Percentiles rank a stretch among this genome's conserved stretches.
phyloP scores from a whole-genome alignment of 2,113 vertebrate genomes.

The Pelusios castaneus region DNA sequence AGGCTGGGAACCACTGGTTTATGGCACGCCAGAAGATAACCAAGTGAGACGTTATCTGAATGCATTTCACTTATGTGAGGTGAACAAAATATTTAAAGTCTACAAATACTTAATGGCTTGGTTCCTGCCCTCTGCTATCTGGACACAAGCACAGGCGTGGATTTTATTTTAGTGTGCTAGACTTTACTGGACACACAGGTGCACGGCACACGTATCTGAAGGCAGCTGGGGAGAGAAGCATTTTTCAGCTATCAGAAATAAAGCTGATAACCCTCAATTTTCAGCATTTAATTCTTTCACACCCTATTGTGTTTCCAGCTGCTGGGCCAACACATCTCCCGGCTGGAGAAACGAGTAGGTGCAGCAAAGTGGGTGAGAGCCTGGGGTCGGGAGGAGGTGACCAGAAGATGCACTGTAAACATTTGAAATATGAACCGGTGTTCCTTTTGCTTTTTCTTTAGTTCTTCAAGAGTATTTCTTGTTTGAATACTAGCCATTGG shows the following conservation, averaged over 20 bases:
- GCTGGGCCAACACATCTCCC: neutral
- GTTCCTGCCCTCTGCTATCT: neutral
- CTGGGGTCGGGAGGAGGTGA: neutral
- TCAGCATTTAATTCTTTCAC: neutral
- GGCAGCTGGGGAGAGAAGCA: neutral
- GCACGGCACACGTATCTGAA: neutral
- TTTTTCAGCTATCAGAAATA: neutral
- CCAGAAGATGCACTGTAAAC: neutral
- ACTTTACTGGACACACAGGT: neutral
- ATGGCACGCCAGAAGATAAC: neutral
- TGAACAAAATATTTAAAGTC: conserved; percentile 7
- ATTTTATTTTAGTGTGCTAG: neutral
- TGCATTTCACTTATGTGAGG: conserved; percentile 29
- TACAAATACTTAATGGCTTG: conserved; percentile 23
- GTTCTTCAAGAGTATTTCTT: neutral
- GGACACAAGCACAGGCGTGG: neutral
- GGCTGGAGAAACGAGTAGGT: neutral
- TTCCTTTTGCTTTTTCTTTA: neutral
- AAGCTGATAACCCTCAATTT: neutral
- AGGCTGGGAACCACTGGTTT: too few relatives aligned
- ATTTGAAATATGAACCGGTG: neutral
- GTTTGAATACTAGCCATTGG: neutral
- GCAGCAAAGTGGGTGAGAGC: neutral
- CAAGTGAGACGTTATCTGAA: neutral
- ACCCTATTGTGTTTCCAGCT: neutral